Base-by-base conservation (phyloP, 2,797 vertebrate genomes). In the Crenuchus spilurus region DNA sequence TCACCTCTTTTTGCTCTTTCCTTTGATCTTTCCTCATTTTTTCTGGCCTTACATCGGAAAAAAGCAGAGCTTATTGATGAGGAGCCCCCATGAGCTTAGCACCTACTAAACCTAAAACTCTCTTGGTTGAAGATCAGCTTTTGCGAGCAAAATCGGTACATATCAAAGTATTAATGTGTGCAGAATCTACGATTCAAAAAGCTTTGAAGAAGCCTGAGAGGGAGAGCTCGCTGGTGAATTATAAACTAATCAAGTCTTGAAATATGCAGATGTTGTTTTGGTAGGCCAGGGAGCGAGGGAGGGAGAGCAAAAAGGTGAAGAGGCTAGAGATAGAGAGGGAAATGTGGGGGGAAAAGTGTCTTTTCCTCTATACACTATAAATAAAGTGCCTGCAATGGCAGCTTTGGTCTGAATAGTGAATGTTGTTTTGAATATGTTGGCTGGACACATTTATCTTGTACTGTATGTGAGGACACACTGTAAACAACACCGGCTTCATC, bases 241-340 rank as follows among this genome's bases (percentile, higher is more conserved):
- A 37, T 4, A 49, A 48, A 42, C 58, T 63, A n/a, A 18, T 33
- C 58, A 72, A 24, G 24, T 52, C n/a, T 10, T 52, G 11, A 30
- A 30, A 52, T 31, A 63, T 72, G 48, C 46, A 72, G 70, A 71
- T 44, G 57, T 52, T 72, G 46, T 52, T 72, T 63, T 30, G 58
- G 24, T 41, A 7, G n/a, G 9, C 57, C 31, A 7, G 31, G 44
- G 22, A 39, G 42, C 16, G 13, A 1, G 2, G 24, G 37, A 18
- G 24, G 9, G 2, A 6, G 14, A 52, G 35, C 4, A 16, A 24
- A 20, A 2, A 39, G 26, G 9, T 18, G 28, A 41, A 2, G 41
- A 41, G 60, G 6, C 2, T 14, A 30, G 48, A 33, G 26, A 14
- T 35, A 54, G 42, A 58, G 24, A 58, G 37, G 8, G 35, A 33